phyloP scores from a whole-genome alignment of 2,113 vertebrate genomes.

The Mus pahari region DNA sequence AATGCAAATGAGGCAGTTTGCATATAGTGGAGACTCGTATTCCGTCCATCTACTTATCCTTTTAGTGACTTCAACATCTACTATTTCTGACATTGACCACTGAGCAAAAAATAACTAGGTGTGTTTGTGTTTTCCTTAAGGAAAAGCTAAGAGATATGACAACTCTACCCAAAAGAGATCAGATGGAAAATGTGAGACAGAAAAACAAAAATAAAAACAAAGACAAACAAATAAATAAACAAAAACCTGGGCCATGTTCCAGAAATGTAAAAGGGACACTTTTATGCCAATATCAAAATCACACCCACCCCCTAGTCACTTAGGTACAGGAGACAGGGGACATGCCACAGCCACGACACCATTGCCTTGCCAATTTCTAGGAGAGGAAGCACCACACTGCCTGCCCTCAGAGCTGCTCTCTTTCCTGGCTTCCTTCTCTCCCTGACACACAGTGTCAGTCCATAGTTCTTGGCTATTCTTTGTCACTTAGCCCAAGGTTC shows the following conservation, averaged over 20 bases:
- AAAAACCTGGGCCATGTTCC: not conserved
- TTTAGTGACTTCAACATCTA: not conserved
- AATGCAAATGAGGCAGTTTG: not conserved
- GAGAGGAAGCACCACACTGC: not conserved
- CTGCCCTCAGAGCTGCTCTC: not conserved
- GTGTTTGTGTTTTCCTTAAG: not conserved
- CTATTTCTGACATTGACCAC: not conserved
- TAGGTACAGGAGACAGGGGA: fast-evolving
- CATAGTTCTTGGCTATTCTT: not conserved
- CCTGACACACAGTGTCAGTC: not conserved
- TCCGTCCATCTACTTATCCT: not conserved
- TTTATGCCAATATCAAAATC: not conserved
- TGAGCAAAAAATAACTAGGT: not conserved
- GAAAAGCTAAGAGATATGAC: not conserved
- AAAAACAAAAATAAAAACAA: not conserved
- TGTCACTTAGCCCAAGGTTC: slow-evolving; percentile 11
- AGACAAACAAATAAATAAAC: not conserved
- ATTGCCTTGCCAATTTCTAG: not conserved
- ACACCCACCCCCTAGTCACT: not conserved
- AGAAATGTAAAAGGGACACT: not conserved
- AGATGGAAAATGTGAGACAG: not conserved
- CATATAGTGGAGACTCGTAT: not conserved
- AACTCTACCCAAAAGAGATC: not conserved
- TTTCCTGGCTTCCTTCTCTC: not conserved
- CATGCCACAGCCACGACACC: too few species aligned